Evolutionary conservation across 2,113 vertebrate species (phyloP).

Genomic region (Zosterops borbonicus): DNA sequence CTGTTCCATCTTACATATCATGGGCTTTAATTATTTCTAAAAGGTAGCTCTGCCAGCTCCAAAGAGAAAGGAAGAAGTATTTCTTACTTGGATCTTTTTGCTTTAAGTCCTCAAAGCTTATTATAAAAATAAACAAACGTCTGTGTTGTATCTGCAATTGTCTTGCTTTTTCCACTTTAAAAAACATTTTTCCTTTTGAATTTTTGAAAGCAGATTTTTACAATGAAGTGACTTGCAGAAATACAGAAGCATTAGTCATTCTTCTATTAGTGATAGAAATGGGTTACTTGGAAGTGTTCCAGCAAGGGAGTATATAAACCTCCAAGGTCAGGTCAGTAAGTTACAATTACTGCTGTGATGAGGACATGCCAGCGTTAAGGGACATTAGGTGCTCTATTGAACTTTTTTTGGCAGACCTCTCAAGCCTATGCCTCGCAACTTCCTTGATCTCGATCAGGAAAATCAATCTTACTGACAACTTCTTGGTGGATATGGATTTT

Average conservation of each 20-base stretch:
- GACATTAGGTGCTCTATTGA: not conserved
- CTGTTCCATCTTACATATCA: not conserved
- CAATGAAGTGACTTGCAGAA: not conserved
- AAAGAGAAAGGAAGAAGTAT: not conserved
- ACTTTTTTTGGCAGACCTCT: not conserved
- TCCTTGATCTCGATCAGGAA: not conserved
- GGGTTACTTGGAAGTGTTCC: not conserved
- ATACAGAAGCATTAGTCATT: not conserved
- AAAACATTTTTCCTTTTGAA: not conserved
- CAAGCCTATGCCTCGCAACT: not conserved
- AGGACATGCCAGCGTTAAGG: not conserved
- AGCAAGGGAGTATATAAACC: not conserved
- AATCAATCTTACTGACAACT: not conserved
- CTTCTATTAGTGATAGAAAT: not conserved
- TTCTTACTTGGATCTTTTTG: not conserved
- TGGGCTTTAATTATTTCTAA: not conserved
- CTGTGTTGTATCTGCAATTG: not conserved
- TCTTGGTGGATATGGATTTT: rapidly evolving
- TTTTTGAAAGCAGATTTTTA: not conserved
- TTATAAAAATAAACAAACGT: not conserved
- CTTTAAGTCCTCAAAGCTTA: not conserved
- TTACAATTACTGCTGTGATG: not conserved
- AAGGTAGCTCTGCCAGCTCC: not conserved
- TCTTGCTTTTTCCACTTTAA: not conserved
- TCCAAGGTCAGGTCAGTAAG: not conserved